Conservation (phyloP, 2,888 invertebrate species). For the Amphipoea lucens region DNA sequence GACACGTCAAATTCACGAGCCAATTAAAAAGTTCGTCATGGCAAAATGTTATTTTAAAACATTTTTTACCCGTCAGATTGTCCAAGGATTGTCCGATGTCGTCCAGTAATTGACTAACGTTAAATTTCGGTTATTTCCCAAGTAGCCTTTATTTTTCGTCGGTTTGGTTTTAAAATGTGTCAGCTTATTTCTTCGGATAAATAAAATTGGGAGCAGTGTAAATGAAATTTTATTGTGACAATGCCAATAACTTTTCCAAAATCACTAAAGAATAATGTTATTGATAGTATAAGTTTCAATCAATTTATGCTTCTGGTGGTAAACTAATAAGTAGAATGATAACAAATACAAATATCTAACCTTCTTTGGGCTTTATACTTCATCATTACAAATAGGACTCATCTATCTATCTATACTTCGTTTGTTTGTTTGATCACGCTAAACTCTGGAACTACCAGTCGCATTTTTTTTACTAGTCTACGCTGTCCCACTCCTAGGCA, state of each 20-base stretch:
- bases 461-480: background rate
- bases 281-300: background rate
- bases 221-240: background rate
- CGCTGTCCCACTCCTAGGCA: too few species aligned
- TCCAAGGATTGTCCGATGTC: background rate
- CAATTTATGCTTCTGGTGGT: too few species aligned
- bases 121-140: slow-evolving; percentile 5
- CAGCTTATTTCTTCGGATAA: background rate
- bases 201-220: background rate
- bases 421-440: background rate
- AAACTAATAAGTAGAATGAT: background rate
- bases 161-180: background rate
- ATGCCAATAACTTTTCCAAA: background rate
- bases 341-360: too few species aligned
- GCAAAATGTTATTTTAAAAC: slow-evolving; percentile 31
- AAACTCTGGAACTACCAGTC: background rate
- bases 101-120: slow-evolving; percentile 1
- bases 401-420: background rate
- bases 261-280: background rate
- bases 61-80: background rate
- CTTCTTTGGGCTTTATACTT: background rate
- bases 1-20: slow-evolving; percentile 12
- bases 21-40: slow-evolving; percentile 44
- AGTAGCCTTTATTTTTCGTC: background rate
- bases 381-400: background rate